Conservation (phyloP, 2,113 vertebrate genomes). For the Calidris pugnax region DNA sequence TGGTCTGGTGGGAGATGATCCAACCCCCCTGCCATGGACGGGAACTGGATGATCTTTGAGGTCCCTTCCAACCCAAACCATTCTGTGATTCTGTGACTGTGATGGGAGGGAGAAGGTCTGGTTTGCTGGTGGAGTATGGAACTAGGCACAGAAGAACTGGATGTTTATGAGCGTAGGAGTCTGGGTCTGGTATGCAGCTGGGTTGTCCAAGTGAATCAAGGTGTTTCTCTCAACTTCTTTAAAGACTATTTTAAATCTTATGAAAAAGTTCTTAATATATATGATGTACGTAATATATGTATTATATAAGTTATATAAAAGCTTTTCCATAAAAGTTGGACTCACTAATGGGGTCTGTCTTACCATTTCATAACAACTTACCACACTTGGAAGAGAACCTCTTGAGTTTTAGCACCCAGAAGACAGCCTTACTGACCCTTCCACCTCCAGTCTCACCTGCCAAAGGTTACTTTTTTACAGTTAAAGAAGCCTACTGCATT, state of each 20-base stretch:
- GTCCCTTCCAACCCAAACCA: too few relatives aligned
- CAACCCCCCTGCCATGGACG: too few relatives aligned
- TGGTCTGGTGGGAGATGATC: too few relatives aligned
- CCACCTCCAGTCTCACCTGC: neutral
- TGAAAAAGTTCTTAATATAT: neutral
- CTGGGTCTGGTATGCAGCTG: neutral
- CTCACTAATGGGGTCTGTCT: neutral
- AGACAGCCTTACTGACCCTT: neutral
- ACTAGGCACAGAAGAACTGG: neutral
- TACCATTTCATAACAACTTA: neutral
- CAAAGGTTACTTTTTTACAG: neutral
- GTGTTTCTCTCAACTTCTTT: neutral
- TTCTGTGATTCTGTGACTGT: too few relatives aligned
- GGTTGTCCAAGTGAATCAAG: neutral
- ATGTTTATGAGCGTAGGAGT: neutral
- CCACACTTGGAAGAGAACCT: neutral
- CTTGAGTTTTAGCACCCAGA: neutral
- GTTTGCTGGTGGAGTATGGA: neutral
- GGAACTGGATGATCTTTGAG: too few relatives aligned
- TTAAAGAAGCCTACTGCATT: neutral
- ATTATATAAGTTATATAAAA: neutral
- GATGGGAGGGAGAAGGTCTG: neutral
- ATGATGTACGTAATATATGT: neutral
- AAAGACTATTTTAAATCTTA: neutral
- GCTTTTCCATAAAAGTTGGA: neutral